A percentile compares a stretch with the other conserved stretches of the same genome.
These are phyloP conservation scores for Paratilapia polleni DNA, from an alignment of 2,113 vertebrate species.

Conservation along the genomic window DNA sequence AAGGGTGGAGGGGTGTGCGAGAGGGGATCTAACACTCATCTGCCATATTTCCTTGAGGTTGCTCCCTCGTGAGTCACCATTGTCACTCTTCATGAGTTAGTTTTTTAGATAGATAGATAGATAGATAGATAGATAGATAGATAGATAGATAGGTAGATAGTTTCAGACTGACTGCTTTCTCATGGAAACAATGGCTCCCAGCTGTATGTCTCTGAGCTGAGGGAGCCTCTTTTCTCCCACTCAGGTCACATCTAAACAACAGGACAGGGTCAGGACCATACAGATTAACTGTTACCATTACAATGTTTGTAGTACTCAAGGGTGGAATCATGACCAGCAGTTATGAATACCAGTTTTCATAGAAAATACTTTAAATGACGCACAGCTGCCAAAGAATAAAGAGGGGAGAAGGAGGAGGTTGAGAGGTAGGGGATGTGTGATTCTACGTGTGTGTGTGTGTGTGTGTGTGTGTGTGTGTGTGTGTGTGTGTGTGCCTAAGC, in stretches of 20 bases:
- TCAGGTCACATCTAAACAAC: conserved; percentile 76
- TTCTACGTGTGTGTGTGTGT: no score
- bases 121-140: not conserved
- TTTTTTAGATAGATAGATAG: conserved; percentile 5
- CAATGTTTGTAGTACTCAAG: conserved; percentile 70
- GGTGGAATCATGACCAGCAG: conserved; percentile 69
- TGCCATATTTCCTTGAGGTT: conserved; percentile 59
- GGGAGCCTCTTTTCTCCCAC: conserved; percentile 71
- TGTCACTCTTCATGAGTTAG: not conserved
- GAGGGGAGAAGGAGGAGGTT: conserved; percentile 22
- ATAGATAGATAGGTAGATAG: conserved; percentile 8
- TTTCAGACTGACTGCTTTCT: conserved; percentile 43
- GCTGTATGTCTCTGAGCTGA: conserved; percentile 49
- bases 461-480: no score
- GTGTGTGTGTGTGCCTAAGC: conserved; percentile 21
- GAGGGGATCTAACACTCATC: conserved; percentile 51
- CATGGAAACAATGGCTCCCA: conserved; percentile 65
- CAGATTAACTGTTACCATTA: conserved; percentile 66
- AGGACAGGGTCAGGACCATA: conserved; percentile 66
- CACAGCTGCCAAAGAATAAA: conserved; percentile 73
- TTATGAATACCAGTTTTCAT: conserved; percentile 78
- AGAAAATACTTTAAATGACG: conserved; percentile 65
- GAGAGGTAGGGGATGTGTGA: conserved; percentile 46
- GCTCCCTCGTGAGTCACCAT: conserved; percentile 55
- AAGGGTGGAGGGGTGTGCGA: conserved; percentile 47